These are phyloP conservation scores for Alligator mississippiensis DNA, from an alignment of 2,113 vertebrate genomes.

Conservation along the genomic window DNA sequence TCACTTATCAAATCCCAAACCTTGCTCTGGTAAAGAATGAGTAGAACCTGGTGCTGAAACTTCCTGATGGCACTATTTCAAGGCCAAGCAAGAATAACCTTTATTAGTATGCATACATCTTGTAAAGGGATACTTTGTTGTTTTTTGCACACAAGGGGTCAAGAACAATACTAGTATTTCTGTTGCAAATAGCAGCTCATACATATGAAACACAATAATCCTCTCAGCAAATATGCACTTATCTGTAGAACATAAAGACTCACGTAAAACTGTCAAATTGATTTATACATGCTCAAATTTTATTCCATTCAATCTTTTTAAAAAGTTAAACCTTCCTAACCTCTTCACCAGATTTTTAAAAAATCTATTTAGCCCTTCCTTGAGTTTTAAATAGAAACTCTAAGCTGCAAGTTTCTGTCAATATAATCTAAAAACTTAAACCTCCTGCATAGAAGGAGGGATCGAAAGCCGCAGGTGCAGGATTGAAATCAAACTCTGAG, in stretches of 20 bases:
- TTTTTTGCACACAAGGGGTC: conserved; percentile 55
- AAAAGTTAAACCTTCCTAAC: neutral
- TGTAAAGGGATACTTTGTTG: conserved; percentile 17
- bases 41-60: conserved; percentile 7
- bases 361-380: conserved; percentile 9
- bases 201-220: conserved; percentile 61
- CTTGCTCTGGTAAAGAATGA: neutral
- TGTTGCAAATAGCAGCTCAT: conserved; percentile 63
- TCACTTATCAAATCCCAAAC: neutral
- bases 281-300: neutral
- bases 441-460: conserved; percentile 46
- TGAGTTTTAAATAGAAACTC: conserved; percentile 47
- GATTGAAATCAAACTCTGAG: conserved; percentile 68
- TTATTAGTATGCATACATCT: conserved; percentile 55
- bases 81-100: conserved; percentile 9
- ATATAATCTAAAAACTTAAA: conserved; percentile 61
- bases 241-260: neutral
- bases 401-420: conserved; percentile 63
- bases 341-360: conserved; percentile 4
- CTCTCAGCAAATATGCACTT: conserved; percentile 39
- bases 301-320: neutral
- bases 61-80: neutral
- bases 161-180: conserved; percentile 60
- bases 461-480: conserved; percentile 80
- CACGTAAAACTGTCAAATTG: neutral